Base-by-base conservation (phyloP, 2,113 vertebrate species). In the Athene noctua region DNA sequence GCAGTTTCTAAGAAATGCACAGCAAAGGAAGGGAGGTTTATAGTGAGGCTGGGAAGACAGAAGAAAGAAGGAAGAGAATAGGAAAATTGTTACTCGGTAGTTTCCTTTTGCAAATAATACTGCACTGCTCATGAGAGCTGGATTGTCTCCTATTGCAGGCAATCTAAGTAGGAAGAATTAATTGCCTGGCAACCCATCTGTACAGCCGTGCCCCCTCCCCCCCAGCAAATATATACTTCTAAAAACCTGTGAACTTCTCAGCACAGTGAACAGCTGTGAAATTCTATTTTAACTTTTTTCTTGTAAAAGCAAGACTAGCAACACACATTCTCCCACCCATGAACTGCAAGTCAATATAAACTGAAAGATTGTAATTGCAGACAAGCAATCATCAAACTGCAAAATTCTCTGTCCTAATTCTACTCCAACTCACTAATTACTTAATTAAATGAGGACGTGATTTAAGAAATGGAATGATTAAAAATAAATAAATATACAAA, bases 1-100 rank as follows among this genome's bases (percentile, higher is more conserved):
- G 91, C 81, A 84, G 95, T 95, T 98, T 97, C 95, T 97, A 97
- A 98, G 97, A 98, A 97, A 97, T 68, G 88, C 90, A 87, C 72
- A 67, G 78, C 87, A 94, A 96, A 97, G 86, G 94, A 91, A 95
- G 91, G 92, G 93, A 96, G 90, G 96, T 96, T 93, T 95, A 92
- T 77, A 81, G 95, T 82, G 85, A 85, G 84, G 84, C 96, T 94
- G 89, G 93, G 92, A 97, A 92, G 96, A 94, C 83, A 92, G 89
- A 92, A 97, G 88, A 86, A 97, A 91, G 92, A 73, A 94, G 75
- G 65, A 96, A 89, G 74, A 96, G 72, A 97, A 97, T 84, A 94
- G 96, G 94, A 97, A 97, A 97, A 97, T 93, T 97, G 88, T 91
- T 95, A 90, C 80, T 94, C 14, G 8, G 83, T 96, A 75, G 94